Percentiles rank a stretch among this genome's conserved stretches.
These are phyloP conservation scores for Cyprinella venusta DNA, from an alignment of 2,797 vertebrate species.

Conservation along the genomic window DNA sequence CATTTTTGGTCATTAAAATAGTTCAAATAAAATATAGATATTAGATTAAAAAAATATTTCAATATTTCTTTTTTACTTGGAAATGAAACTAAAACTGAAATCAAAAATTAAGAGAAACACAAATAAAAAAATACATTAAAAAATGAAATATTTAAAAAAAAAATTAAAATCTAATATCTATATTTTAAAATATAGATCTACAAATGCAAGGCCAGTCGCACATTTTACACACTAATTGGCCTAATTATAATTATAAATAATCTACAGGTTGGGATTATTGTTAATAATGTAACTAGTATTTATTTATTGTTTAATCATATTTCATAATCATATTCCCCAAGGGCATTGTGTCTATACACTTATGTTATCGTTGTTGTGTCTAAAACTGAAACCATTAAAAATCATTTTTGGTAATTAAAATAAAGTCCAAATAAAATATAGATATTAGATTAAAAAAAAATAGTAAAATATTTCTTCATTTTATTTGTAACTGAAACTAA, in stretches of 20 bases:
- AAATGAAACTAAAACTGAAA: neutral
- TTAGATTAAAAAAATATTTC: neutral
- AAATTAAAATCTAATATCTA: no score
- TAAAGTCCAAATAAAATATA: neutral
- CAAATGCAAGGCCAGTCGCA: neutral
- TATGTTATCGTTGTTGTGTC: neutral
- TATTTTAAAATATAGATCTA: neutral
- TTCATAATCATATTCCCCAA: neutral
- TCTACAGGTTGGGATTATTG: neutral
- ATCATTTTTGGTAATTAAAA: neutral
- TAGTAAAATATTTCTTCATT: neutral
- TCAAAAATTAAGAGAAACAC: neutral
- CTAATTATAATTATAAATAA: neutral
- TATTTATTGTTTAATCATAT: no score
- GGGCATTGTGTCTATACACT: neutral
- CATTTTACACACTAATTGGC: neutral
- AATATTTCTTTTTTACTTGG: neutral
- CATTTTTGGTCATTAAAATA: neutral
- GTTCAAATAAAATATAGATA: neutral
- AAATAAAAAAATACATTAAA: no score
- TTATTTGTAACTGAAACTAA: neutral
- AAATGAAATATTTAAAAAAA: no score
- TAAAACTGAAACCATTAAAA: neutral
- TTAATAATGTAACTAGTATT: neutral
- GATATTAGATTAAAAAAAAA: neutral